These are phyloP conservation scores for Meles meles DNA, from an alignment of 2,113 vertebrate genomes.

Conservation along the genomic window DNA sequence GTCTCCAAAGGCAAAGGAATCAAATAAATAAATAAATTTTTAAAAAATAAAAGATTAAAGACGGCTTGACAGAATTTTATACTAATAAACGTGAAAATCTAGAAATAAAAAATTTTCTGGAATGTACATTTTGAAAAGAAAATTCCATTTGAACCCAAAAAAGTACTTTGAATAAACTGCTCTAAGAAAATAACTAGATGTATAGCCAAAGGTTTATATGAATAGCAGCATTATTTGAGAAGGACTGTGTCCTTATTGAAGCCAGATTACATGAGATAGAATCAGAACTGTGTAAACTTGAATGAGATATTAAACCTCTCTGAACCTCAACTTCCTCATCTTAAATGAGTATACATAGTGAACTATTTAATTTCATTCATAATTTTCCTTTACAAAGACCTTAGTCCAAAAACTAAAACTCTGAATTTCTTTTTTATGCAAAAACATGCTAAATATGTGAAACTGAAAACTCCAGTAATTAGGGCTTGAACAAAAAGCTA, in stretches of 20 bases:
- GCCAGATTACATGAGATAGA: background rate
- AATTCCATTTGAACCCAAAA: background rate
- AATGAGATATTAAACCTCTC: background rate
- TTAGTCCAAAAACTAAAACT: background rate
- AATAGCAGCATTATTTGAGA: background rate
- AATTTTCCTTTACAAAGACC: background rate
- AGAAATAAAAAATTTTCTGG: background rate
- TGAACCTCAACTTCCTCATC: background rate
- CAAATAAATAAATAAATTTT: background rate
- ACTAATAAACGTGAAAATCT: background rate
- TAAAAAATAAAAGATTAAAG: background rate
- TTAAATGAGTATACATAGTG: background rate
- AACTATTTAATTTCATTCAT: background rate
- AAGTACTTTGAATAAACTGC: background rate
- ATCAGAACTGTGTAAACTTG: background rate
- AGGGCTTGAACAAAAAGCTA: background rate
- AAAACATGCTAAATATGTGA: background rate
- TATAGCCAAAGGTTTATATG: background rate
- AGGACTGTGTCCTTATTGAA: background rate
- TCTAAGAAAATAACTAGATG: background rate
- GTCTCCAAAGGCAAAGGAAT: background rate
- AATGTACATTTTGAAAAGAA: conserved; percentile 3
- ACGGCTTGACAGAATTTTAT: background rate
- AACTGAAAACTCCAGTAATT: background rate
- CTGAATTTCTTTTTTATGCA: background rate